Evolutionary conservation across 2,797 vertebrate species (phyloP), one percentile per base, ranked within the genome.

Genomic region (Miichthys miiuy): DNA sequence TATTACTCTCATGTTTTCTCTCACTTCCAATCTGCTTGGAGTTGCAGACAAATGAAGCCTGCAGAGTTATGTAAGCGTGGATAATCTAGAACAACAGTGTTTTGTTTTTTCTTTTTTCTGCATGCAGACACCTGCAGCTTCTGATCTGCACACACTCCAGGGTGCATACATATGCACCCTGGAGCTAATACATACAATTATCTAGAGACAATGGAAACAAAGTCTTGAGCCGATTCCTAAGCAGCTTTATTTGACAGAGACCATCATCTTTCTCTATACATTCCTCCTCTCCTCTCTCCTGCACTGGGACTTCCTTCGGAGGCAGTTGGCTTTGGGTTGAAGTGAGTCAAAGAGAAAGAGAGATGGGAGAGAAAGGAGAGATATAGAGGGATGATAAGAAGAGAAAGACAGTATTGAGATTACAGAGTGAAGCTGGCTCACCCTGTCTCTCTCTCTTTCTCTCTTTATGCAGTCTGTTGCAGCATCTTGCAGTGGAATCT

Each of bases 81-180:
- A 85, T 81, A 88, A 88, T 75, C 30, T 41, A 25, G 42, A 2
- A 13, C 30, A 79, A 67, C 21, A 50, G 46, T 65, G 17, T 72
- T 38, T 48, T 50, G 4, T 57, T 21, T 61, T 64, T 69, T 20
- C 30, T 69, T 44, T 51, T 56, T 20, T 23, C 23, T 48, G 14
- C 34, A n/a, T 27, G 41, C 69, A 76, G 70, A 74, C 84, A 87
- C 72, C 87, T 86, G 80, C 78, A 75, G 78, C 65, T 78, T 57
- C 66, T 77, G 68, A 78, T 86, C n/a, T 58, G 56, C 77, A 67
- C 48, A 55, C 54, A 81, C 52, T n/a, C n/a, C n/a, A n/a, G n/a
- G n/a, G 82, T 17, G 68, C 55, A 71, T 57, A 54, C 48, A 62
- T 20, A 83, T 13, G 11, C 56, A 61, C 13, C 67, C 55, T 25